Conservation (phyloP, 2,113 vertebrate genomes). For the Origma solitaria region DNA sequence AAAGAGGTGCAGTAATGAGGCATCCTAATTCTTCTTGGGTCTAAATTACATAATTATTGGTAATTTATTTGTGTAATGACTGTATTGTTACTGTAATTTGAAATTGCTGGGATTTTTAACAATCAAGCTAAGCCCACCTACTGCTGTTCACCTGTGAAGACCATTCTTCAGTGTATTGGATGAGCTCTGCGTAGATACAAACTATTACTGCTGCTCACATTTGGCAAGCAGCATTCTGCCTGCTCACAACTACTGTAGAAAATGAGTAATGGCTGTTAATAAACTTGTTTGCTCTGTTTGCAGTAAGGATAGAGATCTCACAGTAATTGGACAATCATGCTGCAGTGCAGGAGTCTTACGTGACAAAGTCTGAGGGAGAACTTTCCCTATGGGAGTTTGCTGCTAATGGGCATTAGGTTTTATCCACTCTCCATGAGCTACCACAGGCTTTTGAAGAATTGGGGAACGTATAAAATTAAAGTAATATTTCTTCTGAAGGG, state of each 20-base stretch:
- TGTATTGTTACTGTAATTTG: neutral
- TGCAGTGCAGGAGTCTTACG: neutral
- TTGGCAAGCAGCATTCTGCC: neutral
- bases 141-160: neutral
- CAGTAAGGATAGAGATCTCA: neutral
- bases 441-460: neutral
- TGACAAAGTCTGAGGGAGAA: neutral
- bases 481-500: conserved; percentile 20
- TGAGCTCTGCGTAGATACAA: neutral
- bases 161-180: neutral
- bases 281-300: neutral
- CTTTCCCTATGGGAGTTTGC: neutral
- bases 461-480: conserved; percentile 7
- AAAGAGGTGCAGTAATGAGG: neutral
- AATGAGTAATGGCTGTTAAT: conserved; percentile 36
- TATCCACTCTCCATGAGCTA: neutral
- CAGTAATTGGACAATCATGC: neutral
- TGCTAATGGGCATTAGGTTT: neutral
- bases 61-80: neutral
- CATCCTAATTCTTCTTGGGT: neutral
- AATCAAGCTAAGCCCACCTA: neutral
- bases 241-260: neutral
- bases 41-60: neutral
- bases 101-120: neutral
- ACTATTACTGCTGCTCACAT: neutral